phyloP scores from a whole-genome alignment of 2,888 invertebrate species.

The Sicus ferrugineus region DNA sequence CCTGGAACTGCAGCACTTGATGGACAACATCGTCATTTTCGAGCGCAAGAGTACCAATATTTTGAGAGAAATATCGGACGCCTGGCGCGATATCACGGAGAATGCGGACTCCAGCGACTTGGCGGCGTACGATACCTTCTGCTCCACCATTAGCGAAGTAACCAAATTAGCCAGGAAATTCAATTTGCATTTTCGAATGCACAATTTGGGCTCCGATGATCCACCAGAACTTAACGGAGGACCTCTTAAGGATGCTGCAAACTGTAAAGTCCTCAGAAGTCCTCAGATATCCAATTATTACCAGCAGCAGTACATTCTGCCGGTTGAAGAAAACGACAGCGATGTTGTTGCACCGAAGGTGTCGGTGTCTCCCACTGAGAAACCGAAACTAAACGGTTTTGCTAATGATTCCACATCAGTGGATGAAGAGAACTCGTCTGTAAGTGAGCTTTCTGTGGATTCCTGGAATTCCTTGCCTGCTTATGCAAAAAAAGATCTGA shows the following conservation, averaged over 20 bases:
- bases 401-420: not conserved
- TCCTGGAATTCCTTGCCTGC: no score
- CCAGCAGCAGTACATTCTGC: no score
- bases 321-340: no score
- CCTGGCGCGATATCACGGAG: conserved; percentile 24
- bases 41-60: conserved; percentile 25
- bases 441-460: not conserved
- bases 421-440: not conserved
- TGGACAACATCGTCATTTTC: conserved; percentile 31
- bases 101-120: conserved; percentile 20
- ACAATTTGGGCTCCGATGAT: conserved; percentile 22
- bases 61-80: conserved; percentile 18
- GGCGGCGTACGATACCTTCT: conserved; percentile 37
- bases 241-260: not conserved
- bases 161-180: conserved; percentile 41
- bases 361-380: no score
- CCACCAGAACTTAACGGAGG: not conserved
- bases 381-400: no score
- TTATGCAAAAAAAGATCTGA: conserved; percentile 26
- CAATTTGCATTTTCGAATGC: conserved; percentile 39
- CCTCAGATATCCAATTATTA: no score
- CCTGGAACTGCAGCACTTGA: conserved; percentile 36
- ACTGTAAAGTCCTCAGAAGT: not conserved
- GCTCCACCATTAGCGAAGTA: conserved; percentile 36
- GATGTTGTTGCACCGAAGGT: no score